Conservation (phyloP, 2,888 invertebrate genomes). For the Cheilosia urbana region DNA sequence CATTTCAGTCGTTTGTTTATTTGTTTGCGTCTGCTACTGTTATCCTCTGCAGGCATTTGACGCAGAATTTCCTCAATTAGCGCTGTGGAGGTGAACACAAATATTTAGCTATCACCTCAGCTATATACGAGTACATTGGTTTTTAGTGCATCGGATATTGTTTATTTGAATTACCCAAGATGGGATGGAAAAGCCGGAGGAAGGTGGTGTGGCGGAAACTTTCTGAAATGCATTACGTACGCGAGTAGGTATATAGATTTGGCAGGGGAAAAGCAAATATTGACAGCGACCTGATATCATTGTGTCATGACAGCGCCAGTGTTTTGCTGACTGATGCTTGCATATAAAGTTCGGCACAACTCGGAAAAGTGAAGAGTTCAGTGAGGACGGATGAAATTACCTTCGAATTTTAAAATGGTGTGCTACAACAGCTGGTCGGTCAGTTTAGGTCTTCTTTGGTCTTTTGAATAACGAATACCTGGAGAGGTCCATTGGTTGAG, state of each 20-base stretch:
- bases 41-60: constrained; percentile 30
- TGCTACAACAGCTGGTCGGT: no score
- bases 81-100: constrained; percentile 65
- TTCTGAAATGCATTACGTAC: constrained; percentile 1
- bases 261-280: background rate
- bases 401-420: no score
- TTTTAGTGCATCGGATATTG: constrained; percentile 58
- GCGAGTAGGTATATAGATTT: background rate
- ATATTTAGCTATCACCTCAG: constrained; percentile 69
- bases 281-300: no score
- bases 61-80: constrained; percentile 60
- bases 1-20: constrained; percentile 51
- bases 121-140: constrained; percentile 58
- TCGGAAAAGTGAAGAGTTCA: no score
- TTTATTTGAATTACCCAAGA: constrained; percentile 28
- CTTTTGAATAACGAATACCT: no score
- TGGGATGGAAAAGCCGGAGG: background rate
- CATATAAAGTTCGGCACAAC: no score
- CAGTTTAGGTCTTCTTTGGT: no score
- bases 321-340: no score
- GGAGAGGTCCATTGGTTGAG: no score
- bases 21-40: constrained; percentile 24
- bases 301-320: no score
- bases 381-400: no score
- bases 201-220: background rate